A percentile compares a stretch with the other conserved stretches of the same genome.
Evolutionary conservation across 2,888 invertebrate genomes (phyloP).

Genomic region (Agonopterix subpropinquella): DNA sequence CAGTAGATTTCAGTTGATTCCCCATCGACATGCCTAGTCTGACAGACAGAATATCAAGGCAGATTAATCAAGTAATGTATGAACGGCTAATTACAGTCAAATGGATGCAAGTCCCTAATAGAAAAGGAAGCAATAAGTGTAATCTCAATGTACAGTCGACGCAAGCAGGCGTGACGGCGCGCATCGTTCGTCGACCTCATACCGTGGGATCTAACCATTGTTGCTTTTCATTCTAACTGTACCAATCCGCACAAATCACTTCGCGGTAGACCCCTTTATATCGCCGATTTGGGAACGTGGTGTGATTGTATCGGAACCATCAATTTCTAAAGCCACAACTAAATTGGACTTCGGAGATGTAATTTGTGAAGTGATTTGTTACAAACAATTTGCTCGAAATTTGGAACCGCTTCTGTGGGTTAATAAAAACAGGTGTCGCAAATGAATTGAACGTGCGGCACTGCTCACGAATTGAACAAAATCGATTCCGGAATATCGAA

Average conservation of each 20-base stretch:
- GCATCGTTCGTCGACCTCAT: constrained; percentile 55
- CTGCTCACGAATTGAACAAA: constrained; percentile 17
- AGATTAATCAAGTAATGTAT: constrained; percentile 10
- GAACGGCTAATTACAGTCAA: constrained; percentile 7
- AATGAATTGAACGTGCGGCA: constrained; percentile 14
- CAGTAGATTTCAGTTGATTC: constrained; percentile 4
- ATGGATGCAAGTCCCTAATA: too few species aligned
- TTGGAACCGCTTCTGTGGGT: constrained; percentile 13
- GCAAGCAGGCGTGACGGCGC: constrained; percentile 50
- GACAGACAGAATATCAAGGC: neutral
- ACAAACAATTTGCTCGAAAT: constrained; percentile 11
- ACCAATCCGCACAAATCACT: constrained; percentile 44
- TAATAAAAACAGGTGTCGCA: constrained; percentile 20
- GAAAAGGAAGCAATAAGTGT: constrained; percentile 24
- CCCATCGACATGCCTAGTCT: neutral
- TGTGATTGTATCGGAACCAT: constrained; percentile 17
- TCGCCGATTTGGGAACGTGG: constrained; percentile 19
- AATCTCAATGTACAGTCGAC: constrained; percentile 34
- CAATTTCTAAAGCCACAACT: constrained; percentile 28
- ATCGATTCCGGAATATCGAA: constrained; percentile 36
- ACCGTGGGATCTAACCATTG: constrained; percentile 61
- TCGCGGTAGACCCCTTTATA: constrained; percentile 35
- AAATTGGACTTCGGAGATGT: constrained; percentile 31
- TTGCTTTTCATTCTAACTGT: constrained; percentile 57
- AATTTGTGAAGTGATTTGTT: constrained; percentile 10